phyloP scores from a whole-genome alignment of 2,113 vertebrate genomes.

The Osmerus mordax region DNA sequence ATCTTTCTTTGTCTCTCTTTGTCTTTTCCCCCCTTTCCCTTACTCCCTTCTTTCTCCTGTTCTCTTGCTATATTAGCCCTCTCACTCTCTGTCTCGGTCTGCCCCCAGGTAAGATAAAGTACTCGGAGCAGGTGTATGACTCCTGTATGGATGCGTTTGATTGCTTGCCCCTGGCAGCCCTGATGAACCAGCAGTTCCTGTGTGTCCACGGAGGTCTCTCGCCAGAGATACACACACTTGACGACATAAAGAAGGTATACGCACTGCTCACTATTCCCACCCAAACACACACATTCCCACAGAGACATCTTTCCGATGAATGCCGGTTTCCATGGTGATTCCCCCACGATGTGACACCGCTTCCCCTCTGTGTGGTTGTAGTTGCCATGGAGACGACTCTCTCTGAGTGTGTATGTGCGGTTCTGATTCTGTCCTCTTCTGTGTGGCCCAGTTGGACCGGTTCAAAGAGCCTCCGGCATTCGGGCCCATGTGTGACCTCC shows the following conservation, averaged over 20 bases:
- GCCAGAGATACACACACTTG: conserved; percentile 80
- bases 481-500: conserved; percentile 80
- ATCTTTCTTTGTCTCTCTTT: neutral
- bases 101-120: conserved; percentile 80
- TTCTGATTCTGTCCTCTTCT: conserved; percentile 12
- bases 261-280: neutral
- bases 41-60: conserved; percentile 8
- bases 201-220: conserved; percentile 79
- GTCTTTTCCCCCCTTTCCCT: neutral
- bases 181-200: conserved; percentile 82
- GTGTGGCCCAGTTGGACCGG: conserved; percentile 71
- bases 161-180: conserved; percentile 77
- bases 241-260: conserved; percentile 79
- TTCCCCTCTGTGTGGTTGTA: conserved; percentile 1
- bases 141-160: conserved; percentile 82
- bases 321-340: neutral
- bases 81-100: conserved; percentile 18
- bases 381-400: conserved; percentile 69
- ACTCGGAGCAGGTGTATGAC: conserved; percentile 81
- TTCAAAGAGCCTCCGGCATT: conserved; percentile 82
- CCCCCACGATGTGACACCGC: conserved; percentile 52
- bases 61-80: neutral
- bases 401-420: conserved; percentile 34
- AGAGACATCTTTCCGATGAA: conserved; percentile 30
- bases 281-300: neutral